Evolutionary conservation across 1,140 invertebrate genomes (phyloP).

Genomic region (Brachionus plicatilis): DNA sequence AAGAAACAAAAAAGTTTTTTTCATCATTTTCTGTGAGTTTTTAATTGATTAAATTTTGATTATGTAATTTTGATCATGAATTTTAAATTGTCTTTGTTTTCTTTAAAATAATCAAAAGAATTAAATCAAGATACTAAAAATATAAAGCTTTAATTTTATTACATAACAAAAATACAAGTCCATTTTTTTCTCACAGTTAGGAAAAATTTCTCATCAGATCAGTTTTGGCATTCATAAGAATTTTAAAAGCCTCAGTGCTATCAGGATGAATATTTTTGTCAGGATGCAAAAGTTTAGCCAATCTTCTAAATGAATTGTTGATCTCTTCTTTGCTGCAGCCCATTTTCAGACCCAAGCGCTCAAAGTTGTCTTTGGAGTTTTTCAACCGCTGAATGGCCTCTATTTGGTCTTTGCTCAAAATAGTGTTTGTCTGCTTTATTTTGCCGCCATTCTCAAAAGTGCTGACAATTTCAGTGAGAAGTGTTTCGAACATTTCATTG

Average conservation of each 20-base stretch:
- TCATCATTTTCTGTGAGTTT: too few relatives aligned
- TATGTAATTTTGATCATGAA: too few relatives aligned
- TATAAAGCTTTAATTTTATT: neutral
- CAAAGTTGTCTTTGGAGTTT: slow-evolving; percentile 52
- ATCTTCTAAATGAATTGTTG: slow-evolving; percentile 56
- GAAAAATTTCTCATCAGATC: slow-evolving; percentile 47
- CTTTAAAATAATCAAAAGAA: too few relatives aligned
- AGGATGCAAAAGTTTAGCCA: slow-evolving; percentile 58
- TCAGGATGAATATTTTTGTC: slow-evolving; percentile 58
- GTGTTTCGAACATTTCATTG: slow-evolving; percentile 44
- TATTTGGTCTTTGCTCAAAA: slow-evolving; percentile 55
- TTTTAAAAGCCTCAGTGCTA: slow-evolving; percentile 59
- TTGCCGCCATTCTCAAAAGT: slow-evolving; percentile 52
- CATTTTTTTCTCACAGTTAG: neutral
- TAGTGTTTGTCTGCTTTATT: slow-evolving; percentile 48
- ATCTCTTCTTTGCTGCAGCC: slow-evolving; percentile 56
- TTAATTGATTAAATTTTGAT: too few relatives aligned
- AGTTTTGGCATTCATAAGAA: slow-evolving; percentile 53
- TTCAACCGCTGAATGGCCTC: slow-evolving; percentile 55
- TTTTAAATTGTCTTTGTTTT: too few relatives aligned
- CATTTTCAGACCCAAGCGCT: slow-evolving; percentile 49
- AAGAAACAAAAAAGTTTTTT: too few relatives aligned
- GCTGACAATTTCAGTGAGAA: slow-evolving; percentile 52
- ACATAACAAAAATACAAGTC: neutral
- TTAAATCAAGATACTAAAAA: neutral